Evolutionary conservation across 2,113 vertebrate genomes (phyloP), one percentile per base, ranked within the genome.

Genomic region (Tachycineta bicolor): DNA sequence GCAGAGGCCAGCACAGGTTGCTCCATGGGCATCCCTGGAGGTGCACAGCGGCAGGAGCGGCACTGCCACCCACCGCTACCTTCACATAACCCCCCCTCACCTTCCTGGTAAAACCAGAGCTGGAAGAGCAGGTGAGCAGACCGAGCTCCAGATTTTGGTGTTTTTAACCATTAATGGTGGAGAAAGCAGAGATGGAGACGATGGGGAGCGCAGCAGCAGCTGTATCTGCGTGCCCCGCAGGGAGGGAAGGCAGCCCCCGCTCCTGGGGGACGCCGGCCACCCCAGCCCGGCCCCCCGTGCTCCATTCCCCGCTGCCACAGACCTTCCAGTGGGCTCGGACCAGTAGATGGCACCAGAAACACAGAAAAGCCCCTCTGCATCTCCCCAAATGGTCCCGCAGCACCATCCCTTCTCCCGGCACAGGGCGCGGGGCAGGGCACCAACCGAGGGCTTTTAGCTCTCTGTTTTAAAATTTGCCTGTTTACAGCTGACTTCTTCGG

Each of bases 341-440:
- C 96, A 94, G 96, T 59, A 97, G 96, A 94, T 97, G 96, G 96
- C 96, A 96, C 90, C 94, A 92, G 69, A 96, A 96, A 65, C 53
- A 94, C 90, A 75, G 76, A 4, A 68, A 97, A 95, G 50, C 59
- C 88, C 88, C 69, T 79, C 59, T 4, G 5, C 55, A 41, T 47
- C 52, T 81, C 69, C 63, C 33, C 4, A 21, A 4, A 60, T 3
- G 19, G 5, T 26, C 52, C 75, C 0, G 9, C 71, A 53, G 78
- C 53, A 26, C 15, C 62, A 12, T 5, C 12, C 34, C 28, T 6
- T 3, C 2, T 2, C 44, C 4, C 59, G 19, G 4, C 18, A 12
- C 1, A 3, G 37, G 37, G 37, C 37, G 37, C 7, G 0, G 34
- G 55, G 14, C 46, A 8, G 20, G 21, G n/a, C 52, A 33, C 22